Evolutionary conservation across 2,888 invertebrate genomes (phyloP).

Genomic region (Pilophorus perplexus): DNA sequence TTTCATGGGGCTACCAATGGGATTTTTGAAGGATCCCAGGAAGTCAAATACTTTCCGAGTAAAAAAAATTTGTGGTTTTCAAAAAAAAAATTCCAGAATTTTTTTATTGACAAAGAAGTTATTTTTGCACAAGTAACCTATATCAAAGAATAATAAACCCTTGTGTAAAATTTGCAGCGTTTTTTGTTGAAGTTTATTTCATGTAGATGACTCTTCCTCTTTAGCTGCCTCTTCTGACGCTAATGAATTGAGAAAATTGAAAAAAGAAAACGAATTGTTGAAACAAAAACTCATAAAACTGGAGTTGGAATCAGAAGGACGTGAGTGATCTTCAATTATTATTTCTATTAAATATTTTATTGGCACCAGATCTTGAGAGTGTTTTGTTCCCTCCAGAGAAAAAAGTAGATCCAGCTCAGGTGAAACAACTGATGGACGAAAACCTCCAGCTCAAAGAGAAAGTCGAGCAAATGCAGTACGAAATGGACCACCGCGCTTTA

Average conservation of each 20-base stretch:
- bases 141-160: too few species aligned
- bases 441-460: slow-evolving; percentile 54
- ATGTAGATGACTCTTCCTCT: not conserved
- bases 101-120: too few species aligned
- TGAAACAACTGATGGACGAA: slow-evolving; percentile 52
- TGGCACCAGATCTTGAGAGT: not conserved
- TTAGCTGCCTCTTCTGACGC: not conserved
- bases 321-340: not conserved
- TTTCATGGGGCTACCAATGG: too few species aligned
- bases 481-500: slow-evolving; percentile 63
- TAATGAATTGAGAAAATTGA: slow-evolving; percentile 42
- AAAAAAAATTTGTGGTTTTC: too few species aligned
- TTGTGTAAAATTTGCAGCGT: too few species aligned
- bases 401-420: slow-evolving; percentile 40
- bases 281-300: slow-evolving; percentile 20
- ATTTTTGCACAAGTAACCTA: too few species aligned
- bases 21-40: too few species aligned
- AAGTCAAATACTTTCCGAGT: too few species aligned
- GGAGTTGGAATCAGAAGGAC: not conserved
- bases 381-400: not conserved
- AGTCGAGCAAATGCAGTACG: slow-evolving; percentile 64
- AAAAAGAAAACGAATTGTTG: slow-evolving; percentile 25
- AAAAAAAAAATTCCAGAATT: too few species aligned
- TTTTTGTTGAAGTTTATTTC: too few species aligned
- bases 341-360: too few species aligned